Evolutionary conservation across 2,888 invertebrate species (phyloP).

Genomic region (Polietes domitor): DNA sequence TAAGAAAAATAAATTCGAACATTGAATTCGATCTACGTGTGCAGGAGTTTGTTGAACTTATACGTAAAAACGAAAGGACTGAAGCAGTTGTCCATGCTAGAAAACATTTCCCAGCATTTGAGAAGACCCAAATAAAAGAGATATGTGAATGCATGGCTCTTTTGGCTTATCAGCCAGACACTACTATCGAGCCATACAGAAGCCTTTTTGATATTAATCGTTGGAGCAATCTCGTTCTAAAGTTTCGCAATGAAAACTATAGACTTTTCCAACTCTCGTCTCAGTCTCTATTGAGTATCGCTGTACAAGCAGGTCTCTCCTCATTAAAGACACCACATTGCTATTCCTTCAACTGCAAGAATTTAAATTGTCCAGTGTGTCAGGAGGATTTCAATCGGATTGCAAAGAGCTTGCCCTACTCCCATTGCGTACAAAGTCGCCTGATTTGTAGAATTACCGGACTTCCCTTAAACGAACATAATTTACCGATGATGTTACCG

Average conservation of each 20-base stretch:
- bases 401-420: slow-evolving; percentile 93
- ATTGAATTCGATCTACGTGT: slow-evolving; percentile 94
- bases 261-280: slow-evolving; percentile 95
- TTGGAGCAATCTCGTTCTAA: slow-evolving; percentile 92
- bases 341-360: slow-evolving; percentile 86
- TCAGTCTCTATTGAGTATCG: slow-evolving; percentile 94
- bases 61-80: slow-evolving; percentile 91
- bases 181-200: slow-evolving; percentile 87
- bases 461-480: slow-evolving; percentile 96
- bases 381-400: slow-evolving; percentile 92
- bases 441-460: slow-evolving; percentile 96
- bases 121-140: slow-evolving; percentile 92
- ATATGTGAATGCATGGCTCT: slow-evolving; percentile 98
- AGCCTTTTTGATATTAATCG: slow-evolving; percentile 85
- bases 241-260: slow-evolving; percentile 97
- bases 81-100: slow-evolving; percentile 98
- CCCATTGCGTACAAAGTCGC: slow-evolving; percentile 97
- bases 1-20: slow-evolving; percentile 95
- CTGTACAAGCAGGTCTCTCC: slow-evolving; percentile 95
- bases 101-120: slow-evolving; percentile 93
- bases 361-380: slow-evolving; percentile 96
- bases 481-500: slow-evolving; percentile 99
- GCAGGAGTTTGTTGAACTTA: slow-evolving; percentile 96
- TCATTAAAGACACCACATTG: slow-evolving; percentile 97
- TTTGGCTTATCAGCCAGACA: slow-evolving; percentile 93